Evolutionary conservation across 2,888 invertebrate species (phyloP), one percentile per base, ranked within the genome.

Genomic region (Brachypterus glaber): DNA sequence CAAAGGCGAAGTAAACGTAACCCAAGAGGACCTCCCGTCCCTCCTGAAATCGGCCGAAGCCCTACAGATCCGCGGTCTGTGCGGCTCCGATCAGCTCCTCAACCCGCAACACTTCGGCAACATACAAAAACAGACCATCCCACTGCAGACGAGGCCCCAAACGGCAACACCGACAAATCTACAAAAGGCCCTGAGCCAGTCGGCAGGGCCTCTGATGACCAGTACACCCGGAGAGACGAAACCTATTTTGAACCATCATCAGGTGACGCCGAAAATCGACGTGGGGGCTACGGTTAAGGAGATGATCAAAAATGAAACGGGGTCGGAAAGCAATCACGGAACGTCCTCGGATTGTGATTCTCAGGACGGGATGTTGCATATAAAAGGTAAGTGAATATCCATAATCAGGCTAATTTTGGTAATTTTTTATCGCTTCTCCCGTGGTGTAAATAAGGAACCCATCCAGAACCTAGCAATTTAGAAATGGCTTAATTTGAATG

Each of bases 1-100:
- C 63, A 85, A 85, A 57, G 89, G 88, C 0, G 88, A 89, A 60
- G 88, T 88, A 18, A 87, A 86, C 57, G 86, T 88, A 0, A 83
- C 85, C 2, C 87, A 88, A 53, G 85, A 87, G 38, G 85, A 87
- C 43, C 66, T 89, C 34, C 82, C 85, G 18, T 82, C 83, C 48
- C 63, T 89, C n/a, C 66, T 89, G 7, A 82, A 82, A 55, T 85
- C 86, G 1, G 89, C 89, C 0, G 87, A 88, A 57, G 82, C 86
- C 11, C 60, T 89, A 51, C 85, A 88, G 58, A 85, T 88, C 41
- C 75, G 86, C 55, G 87, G 88, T 53, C 57, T 76, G 25, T 68
- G 68, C 45, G 68, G 68, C 27, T 63, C 63, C 1, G 67, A 67
- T 51, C 64, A 68, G 43, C 51, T 63, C 24, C 50, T 64, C 17